Evolutionary conservation across 2,888 invertebrate genomes (phyloP).

Genomic region (Hirudinaria manillensis): DNA sequence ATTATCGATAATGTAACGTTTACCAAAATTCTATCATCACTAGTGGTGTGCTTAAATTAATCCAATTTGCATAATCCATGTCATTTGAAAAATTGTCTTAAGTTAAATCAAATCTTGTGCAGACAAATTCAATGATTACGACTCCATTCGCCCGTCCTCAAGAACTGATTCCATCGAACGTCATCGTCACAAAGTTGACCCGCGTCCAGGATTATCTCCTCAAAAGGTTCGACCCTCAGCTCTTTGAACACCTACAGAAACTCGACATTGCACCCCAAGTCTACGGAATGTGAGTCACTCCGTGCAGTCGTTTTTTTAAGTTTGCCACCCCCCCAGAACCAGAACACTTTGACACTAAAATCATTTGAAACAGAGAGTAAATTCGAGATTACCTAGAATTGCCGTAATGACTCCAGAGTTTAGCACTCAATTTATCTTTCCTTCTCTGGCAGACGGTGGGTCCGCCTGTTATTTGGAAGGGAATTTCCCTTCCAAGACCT

Average conservation of each 20-base stretch:
- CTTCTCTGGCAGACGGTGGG: constrained; percentile 67
- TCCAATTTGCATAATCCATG: too few relatives aligned
- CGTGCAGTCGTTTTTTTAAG: constrained; percentile 9
- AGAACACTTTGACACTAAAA: too few relatives aligned
- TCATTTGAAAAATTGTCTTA: too few relatives aligned
- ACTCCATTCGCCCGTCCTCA: constrained; percentile 53
- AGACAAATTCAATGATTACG: constrained; percentile 27
- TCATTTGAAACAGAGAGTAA: too few relatives aligned
- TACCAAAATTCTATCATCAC: too few relatives aligned
- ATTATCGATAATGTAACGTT: too few relatives aligned
- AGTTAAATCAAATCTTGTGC: too few relatives aligned
- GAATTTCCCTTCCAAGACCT: constrained; percentile 74
- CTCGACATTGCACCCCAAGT: constrained; percentile 76
- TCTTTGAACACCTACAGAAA: constrained; percentile 64
- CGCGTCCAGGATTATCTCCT: constrained; percentile 59
- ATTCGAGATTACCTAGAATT: too few relatives aligned
- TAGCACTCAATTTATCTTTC: too few relatives aligned
- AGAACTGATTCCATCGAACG: constrained; percentile 53
- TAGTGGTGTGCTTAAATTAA: too few relatives aligned
- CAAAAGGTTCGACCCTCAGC: constrained; percentile 62
- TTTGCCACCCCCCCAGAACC: too few relatives aligned
- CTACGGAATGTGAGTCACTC: constrained; percentile 77
- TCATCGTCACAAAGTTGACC: constrained; percentile 55
- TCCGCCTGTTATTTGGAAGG: constrained; percentile 73
- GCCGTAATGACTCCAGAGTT: too few relatives aligned